Conservation (phyloP, 2,888 invertebrate genomes). For the Tenodera sinensis region DNA sequence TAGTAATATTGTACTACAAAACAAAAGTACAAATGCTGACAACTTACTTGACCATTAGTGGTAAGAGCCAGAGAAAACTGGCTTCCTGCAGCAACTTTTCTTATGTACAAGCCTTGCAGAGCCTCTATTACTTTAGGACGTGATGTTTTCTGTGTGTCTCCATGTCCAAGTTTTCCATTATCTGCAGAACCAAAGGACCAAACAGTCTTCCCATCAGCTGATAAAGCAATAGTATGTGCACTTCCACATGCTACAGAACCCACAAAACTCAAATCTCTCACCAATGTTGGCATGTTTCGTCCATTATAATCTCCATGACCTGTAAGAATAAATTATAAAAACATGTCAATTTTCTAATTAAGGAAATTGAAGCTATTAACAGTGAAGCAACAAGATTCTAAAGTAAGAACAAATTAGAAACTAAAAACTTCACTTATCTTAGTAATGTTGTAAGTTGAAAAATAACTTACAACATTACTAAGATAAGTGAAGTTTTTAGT, state of each 20-base stretch:
- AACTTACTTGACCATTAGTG: slow-evolving; percentile 46
- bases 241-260: slow-evolving; percentile 56
- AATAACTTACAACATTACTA: too few species aligned
- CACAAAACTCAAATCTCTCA: slow-evolving; percentile 54
- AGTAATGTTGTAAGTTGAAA: too few species aligned
- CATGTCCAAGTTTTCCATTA: slow-evolving; percentile 53
- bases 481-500: too few species aligned
- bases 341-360: too few species aligned
- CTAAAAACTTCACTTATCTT: too few species aligned
- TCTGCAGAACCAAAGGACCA: slow-evolving; percentile 58
- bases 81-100: slow-evolving; percentile 55
- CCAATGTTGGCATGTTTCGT: slow-evolving; percentile 55
- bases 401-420: too few species aligned
- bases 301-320: slow-evolving; percentile 60
- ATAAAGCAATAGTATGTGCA: slow-evolving; percentile 53
- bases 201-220: slow-evolving; percentile 52
- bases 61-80: slow-evolving; percentile 54
- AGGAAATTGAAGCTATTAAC: too few species aligned
- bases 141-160: slow-evolving; percentile 50
- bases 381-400: too few species aligned
- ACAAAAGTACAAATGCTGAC: background rate
- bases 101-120: slow-evolving; percentile 53
- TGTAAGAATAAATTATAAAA: slow-evolving; percentile 31
- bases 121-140: slow-evolving; percentile 58
- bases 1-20: background rate